Base-by-base conservation (phyloP, 2,113 vertebrate species). In the Brachirus orientalis region DNA sequence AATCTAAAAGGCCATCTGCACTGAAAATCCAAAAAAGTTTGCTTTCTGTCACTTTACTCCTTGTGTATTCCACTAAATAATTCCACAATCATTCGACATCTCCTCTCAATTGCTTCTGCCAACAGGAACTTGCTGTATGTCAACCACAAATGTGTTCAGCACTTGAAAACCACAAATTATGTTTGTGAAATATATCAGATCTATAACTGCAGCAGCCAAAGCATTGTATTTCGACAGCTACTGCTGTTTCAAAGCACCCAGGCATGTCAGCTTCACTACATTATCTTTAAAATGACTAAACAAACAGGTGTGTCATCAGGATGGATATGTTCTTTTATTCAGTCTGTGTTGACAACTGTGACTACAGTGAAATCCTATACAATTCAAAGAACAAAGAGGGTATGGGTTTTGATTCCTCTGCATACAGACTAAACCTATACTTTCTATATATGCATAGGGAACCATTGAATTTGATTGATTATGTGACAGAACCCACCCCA, bases 191-290 rank as follows among this genome's bases (percentile, higher is more conserved):
- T 57, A 28, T 72, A 70, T 75, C 61, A 56, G 44, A 69, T 80
- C 63, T 69, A 62, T 69, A 80, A 56, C 3, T 56, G 63, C 43
- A 64, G 22, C 63, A 59, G 46, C 33, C 37, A 51, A 20, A 63
- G 52, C 69, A 43, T 48, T 70, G 40, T 35, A 47, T 62, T 59
- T 55, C 69, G 79, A 78, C 55, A 67, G n/a, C n/a, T n/a, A n/a
- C n/a, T n/a, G n/a, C n/a, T n/a, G n/a, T n/a, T n/a, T n/a, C n/a
- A n/a, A n/a, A n/a, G 43, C 60, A 63, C 18, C 19, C 22, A 16
- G 33, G 37, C 19, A 65, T 45, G 65, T 61, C 59, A 40, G 37
- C 14, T 65, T 53, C 20, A 16, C 41, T 43, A 8, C 3, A 41
- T 38, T 54, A n/a, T 1, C 50, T 68, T 18, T 6, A 48, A 37